Evolutionary conservation across 2,113 vertebrate genomes (phyloP).

Genomic region (Ctenomys sociabilis): DNA sequence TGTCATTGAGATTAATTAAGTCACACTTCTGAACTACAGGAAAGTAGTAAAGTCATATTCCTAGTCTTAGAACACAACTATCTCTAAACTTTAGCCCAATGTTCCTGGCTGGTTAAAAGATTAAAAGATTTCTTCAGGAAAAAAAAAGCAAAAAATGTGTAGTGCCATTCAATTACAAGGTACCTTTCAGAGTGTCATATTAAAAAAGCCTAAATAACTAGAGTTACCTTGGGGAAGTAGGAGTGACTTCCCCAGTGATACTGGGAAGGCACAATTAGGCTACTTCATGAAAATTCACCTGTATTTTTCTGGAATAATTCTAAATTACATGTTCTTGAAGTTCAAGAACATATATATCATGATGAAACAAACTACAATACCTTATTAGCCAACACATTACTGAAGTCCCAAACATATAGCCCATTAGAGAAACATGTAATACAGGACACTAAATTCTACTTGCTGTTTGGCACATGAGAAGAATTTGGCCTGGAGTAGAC

Average conservation of each 20-base stretch:
- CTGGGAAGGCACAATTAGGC: background rate
- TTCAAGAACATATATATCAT: background rate
- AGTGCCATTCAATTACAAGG: background rate
- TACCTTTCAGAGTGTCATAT: background rate
- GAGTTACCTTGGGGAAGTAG: background rate
- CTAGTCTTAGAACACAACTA: background rate
- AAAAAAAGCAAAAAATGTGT: background rate
- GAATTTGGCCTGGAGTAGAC: background rate
- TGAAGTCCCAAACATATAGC: background rate
- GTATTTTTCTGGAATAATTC: slow-evolving; percentile 24
- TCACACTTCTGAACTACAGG: background rate
- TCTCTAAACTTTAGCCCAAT: slow-evolving; percentile 1
- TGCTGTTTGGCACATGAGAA: slow-evolving; percentile 10
- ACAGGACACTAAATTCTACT: slow-evolving; percentile 21
- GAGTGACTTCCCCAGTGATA: background rate
- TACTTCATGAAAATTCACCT: background rate
- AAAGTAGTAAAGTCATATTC: background rate
- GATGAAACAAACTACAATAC: slow-evolving; percentile 10
- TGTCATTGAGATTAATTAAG: slow-evolving; percentile 31
- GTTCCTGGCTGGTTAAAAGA: background rate
- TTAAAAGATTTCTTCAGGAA: background rate
- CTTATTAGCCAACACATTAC: background rate
- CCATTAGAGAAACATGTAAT: background rate
- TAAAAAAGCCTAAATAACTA: background rate
- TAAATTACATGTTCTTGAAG: slow-evolving; percentile 34